These are phyloP conservation scores for Halocynthia aurantium DNA, from an alignment of 23 tunicate species.

Conservation along the genomic window DNA sequence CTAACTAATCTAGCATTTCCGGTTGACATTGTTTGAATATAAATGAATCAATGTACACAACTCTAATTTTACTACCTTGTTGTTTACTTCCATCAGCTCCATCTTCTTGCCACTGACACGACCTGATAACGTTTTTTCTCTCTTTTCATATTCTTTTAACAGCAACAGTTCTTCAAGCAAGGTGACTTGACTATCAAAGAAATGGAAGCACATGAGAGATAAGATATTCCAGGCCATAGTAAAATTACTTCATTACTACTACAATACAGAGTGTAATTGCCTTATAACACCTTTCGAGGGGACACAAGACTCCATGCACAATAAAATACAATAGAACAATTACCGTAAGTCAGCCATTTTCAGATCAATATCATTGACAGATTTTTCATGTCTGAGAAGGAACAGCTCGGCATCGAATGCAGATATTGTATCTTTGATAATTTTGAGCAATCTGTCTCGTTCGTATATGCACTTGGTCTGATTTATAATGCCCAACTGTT, in stretches of 20 bases:
- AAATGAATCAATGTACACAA: neutral
- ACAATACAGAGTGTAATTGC: no score
- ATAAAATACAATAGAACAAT: neutral
- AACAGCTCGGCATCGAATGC: constrained; percentile 86
- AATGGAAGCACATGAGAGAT: neutral
- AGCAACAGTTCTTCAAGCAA: constrained; percentile 86
- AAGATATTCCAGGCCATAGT: neutral
- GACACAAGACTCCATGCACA: no score
- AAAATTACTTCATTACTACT: no score
- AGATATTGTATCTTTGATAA: constrained; percentile 50
- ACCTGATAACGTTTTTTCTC: constrained; percentile 76
- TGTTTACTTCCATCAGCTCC: constrained; percentile 69
- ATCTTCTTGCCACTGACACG: constrained; percentile 57
- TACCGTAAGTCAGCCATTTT: constrained; percentile 96
- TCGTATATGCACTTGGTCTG: constrained; percentile 41
- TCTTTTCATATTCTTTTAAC: constrained; percentile 88
- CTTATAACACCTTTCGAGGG: no score
- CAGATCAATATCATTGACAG: constrained; percentile 67
- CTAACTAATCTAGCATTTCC: no score
- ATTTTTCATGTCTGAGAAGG: constrained; percentile 65
- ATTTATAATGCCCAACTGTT: constrained; percentile 43
- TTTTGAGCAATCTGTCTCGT: constrained; percentile 49
- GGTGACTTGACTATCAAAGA: constrained; percentile 68
- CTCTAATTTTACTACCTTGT: constrained; percentile 35
- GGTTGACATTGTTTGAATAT: neutral